These are phyloP conservation scores for Drosophila funebris DNA, from an alignment of 1,140 invertebrate genomes.

Conservation along the genomic window DNA sequence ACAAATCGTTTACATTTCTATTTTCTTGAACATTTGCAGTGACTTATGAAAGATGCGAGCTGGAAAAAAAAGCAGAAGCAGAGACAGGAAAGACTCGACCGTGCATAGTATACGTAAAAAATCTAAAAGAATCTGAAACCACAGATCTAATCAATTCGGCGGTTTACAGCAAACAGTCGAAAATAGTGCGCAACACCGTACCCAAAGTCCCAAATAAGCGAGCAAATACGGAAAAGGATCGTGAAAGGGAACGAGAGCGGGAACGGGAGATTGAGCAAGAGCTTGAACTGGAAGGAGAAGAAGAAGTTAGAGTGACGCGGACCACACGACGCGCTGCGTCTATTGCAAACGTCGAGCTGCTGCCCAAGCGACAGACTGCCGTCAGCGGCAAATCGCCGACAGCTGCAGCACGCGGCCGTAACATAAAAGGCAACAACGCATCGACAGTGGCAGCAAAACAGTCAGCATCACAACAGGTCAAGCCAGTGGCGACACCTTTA, in stretches of 20 bases:
- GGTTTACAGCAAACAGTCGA: conserved; percentile 12
- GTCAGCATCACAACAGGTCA: background rate
- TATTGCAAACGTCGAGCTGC: conserved; percentile 4
- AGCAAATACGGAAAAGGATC: background rate
- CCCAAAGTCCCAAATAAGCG: conserved; percentile 9
- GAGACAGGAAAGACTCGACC: conserved; percentile 68
- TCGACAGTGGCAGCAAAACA: background rate
- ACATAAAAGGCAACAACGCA: background rate
- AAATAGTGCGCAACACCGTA: background rate
- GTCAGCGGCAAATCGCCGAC: background rate
- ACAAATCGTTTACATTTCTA: background rate
- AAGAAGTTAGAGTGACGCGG: conserved; percentile 2
- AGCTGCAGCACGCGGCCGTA: background rate
- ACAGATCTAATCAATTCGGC: conserved; percentile 15
- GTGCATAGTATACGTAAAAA: conserved; percentile 67
- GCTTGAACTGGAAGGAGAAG: too few species aligned
- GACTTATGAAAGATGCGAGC: conserved; percentile 74
- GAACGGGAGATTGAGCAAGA: too few species aligned
- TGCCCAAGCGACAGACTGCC: conserved; percentile 4
- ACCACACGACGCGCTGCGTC: conserved; percentile 14
- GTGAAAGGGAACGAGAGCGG: background rate
- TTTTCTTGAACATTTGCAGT: conserved; percentile 38
- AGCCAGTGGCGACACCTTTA: background rate
- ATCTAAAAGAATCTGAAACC: conserved; percentile 46
- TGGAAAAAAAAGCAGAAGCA: conserved; percentile 63